A percentile compares a stretch with the other conserved stretches of the same genome.
These are phyloP conservation scores for Tortrix viridana DNA, from an alignment of 2,888 invertebrate genomes.

Conservation along the genomic window DNA sequence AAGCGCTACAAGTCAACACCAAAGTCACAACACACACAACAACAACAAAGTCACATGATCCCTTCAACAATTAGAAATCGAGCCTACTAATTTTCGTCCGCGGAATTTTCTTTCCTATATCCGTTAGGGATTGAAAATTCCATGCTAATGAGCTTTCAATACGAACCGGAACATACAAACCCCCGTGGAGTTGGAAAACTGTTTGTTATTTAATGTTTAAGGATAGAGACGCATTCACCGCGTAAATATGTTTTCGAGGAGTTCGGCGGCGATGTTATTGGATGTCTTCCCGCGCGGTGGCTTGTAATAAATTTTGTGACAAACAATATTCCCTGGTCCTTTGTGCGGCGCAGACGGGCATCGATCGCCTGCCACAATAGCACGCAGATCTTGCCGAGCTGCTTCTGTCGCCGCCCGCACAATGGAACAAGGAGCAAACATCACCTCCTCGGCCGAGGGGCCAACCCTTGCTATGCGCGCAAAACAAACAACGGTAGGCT, in stretches of 20 bases:
- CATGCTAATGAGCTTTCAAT: constrained; percentile 8
- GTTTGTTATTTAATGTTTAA: constrained; percentile 41
- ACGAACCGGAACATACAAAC: constrained; percentile 27
- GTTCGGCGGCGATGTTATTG: constrained; percentile 8
- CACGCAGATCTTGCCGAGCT: constrained; percentile 46
- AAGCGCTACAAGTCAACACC: constrained; percentile 2
- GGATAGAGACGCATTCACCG: constrained; percentile 47
- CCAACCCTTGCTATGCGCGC: constrained; percentile 6
- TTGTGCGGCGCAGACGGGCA: constrained; percentile 70
- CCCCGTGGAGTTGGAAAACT: constrained; percentile 41
- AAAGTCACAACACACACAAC: too few relatives aligned
- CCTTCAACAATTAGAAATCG: background rate
- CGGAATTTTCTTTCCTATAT: background rate
- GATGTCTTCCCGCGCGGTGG: constrained; percentile 53
- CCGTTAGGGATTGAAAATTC: background rate
- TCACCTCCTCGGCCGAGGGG: constrained; percentile 5
- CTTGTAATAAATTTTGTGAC: constrained; percentile 79
- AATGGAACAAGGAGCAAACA: constrained; percentile 36
- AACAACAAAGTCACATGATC: constrained; percentile 12
- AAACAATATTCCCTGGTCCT: constrained; percentile 79
- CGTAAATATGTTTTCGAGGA: constrained; percentile 67
- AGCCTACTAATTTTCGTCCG: background rate
- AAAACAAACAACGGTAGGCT: constrained; percentile 15
- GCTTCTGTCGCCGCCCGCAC: constrained; percentile 47
- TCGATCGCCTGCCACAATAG: constrained; percentile 67